Base-by-base conservation (phyloP, 2,797 vertebrate genomes). In the Geotria australis region DNA sequence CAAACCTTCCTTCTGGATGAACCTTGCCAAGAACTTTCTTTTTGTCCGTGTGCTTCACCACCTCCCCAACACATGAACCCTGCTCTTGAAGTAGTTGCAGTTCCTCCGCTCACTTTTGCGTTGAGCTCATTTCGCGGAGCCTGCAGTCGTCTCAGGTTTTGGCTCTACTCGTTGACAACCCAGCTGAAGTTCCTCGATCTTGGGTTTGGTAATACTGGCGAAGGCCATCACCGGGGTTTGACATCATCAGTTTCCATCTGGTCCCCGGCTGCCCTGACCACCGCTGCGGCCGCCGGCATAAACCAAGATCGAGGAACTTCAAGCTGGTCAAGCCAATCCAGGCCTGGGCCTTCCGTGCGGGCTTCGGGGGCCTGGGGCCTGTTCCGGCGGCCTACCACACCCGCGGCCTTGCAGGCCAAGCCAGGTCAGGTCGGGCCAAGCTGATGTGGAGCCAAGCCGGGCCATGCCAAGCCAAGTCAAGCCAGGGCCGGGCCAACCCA, bases 21-120 rank as follows among this genome's bases (percentile, higher is more conserved):
- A 95, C 89, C 83, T 98, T 96, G 9, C 98, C 91, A 1, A 98
- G 69, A 56, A 98, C 91, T 65, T 98, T 98, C 71, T 98, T 98
- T 71, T 98, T 98, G 66, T 98, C 91, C 91, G 98, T 98, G 61
- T 89, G 88, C 62, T 86, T 76, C 46, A 96, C 91, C 57, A 98
- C 91, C 66, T 98, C 91, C 7, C 91, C 91, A 10, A 98, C 91
- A 0, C 98, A 98, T 48, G 91, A 98, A 2, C 91, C 91, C 71
- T 98, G 88, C 61, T 98, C 91, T 70, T 98, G 91, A 56, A 98
- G 72, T 59, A 98, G 66, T 74, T 98, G 91, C 59, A 96, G 74
- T 70, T 96, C 91, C 66, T 96, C 86, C 47, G 47, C 7, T 68
- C 95, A 88, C 88, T 73, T 96, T 96, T 53, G 89, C 89, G 1